phyloP scores from a whole-genome alignment of 2,797 vertebrate species.

The Furcifer pardalis region DNA sequence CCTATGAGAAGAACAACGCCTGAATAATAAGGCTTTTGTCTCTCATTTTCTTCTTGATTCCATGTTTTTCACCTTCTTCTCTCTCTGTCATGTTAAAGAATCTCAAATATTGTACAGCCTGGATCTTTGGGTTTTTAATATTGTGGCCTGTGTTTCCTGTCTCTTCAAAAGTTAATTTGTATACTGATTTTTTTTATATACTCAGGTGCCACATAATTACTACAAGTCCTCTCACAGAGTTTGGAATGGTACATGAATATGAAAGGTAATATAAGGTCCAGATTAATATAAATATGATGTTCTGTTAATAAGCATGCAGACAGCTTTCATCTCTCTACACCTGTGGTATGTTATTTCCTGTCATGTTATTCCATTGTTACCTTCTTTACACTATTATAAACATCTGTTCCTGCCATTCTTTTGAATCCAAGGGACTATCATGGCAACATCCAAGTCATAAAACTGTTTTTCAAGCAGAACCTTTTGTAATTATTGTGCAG shows the following conservation, averaged over 20 bases:
- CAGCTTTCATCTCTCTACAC: slow-evolving; percentile 47
- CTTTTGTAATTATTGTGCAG: slow-evolving; percentile 44
- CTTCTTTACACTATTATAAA: slow-evolving; percentile 57
- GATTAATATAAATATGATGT: slow-evolving; percentile 13
- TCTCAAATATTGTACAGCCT: neutral
- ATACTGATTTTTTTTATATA: neutral
- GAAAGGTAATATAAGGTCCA: slow-evolving; percentile 9
- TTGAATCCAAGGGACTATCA: slow-evolving; percentile 50
- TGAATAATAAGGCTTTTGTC: neutral
- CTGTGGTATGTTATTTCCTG: slow-evolving; percentile 42
- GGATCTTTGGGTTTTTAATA: neutral
- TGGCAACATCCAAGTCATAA: slow-evolving; percentile 41
- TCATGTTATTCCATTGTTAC: slow-evolving; percentile 40
- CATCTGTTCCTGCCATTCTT: slow-evolving; percentile 68
- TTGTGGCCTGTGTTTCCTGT: neutral
- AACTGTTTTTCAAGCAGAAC: slow-evolving; percentile 51
- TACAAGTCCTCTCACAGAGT: neutral
- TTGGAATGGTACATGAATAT: neutral
- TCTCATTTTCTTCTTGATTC: neutral
- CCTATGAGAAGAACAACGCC: neutral
- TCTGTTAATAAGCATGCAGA: slow-evolving; percentile 45
- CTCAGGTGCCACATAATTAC: neutral
- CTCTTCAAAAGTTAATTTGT: neutral
- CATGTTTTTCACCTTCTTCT: neutral
- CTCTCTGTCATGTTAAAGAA: neutral